These are phyloP conservation scores for Allacma fusca DNA, from an alignment of 2,888 invertebrate genomes.

Conservation along the genomic window DNA sequence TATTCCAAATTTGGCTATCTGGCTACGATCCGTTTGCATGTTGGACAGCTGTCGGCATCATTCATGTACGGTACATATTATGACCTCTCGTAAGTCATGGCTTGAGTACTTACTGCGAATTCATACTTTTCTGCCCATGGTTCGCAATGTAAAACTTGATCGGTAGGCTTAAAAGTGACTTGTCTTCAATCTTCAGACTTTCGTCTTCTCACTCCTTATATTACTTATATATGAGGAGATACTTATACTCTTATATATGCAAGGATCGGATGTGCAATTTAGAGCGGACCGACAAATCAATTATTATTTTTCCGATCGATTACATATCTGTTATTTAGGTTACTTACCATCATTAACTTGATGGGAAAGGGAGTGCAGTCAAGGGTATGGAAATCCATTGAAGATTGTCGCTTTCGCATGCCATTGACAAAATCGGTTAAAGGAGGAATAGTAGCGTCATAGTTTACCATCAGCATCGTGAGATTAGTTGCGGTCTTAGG, in stretches of 20 bases:
- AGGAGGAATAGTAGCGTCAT: background rate
- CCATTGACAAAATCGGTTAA: background rate
- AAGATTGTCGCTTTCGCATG: background rate
- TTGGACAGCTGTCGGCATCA: background rate
- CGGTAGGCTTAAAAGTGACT: no score
- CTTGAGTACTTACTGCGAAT: background rate
- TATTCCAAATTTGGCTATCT: background rate
- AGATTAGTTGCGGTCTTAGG: constrained; percentile 12
- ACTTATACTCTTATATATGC: background rate
- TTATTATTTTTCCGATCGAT: constrained; percentile 16
- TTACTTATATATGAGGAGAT: background rate
- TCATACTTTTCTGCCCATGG: background rate
- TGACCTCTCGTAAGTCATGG: background rate
- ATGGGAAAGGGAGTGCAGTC: constrained; percentile 3
- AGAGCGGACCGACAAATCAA: background rate
- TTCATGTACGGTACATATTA: background rate
- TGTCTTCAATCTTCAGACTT: background rate
- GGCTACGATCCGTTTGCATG: background rate
- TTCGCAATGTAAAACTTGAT: no score
- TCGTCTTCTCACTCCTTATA: background rate
- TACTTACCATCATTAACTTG: constrained; percentile 12
- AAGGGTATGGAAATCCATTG: background rate
- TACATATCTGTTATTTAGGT: constrained; percentile 12
- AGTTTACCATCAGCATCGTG: background rate
- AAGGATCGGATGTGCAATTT: constrained; percentile 7